Evolutionary conservation across 2,888 invertebrate species (phyloP), one percentile per base, ranked within the genome.

Genomic region (Lasiommata megera): DNA sequence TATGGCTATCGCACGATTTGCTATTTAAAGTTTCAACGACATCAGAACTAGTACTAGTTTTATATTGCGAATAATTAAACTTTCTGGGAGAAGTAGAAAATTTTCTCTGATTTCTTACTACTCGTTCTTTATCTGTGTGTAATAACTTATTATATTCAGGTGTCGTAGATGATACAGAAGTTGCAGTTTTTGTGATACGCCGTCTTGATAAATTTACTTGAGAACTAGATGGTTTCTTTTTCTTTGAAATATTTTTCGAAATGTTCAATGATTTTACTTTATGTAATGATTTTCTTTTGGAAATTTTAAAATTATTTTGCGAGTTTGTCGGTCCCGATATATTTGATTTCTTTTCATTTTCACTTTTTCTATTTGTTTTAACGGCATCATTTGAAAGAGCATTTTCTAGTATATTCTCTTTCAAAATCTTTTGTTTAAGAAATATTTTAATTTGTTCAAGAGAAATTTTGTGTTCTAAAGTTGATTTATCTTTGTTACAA

Each of bases 251-350:
- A 43, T 77, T 70, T 68, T 76, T 87, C 0, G 88, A 84, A 67
- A 89, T 82, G 69, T 89, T 88, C 37, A 88, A 69, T 1, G 85
- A 86, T 69, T 89, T 90, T 0, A 90, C 79, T 78, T 88, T 90
- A 61, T 88, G 88, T 8, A 81, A 63, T 12, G 73, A 69, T 62
- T 76, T 85, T 63, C 70, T 76, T 61, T 74, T 76, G 3, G 61
- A 56, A 11, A 64, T 28, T 58, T 72, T 75, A 14, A 63, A 40
- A 23, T 16, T 11, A 46, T 46, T 46, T 46, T 46, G 46, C 16
- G n/a, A 31, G 9, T 14, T 46, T 17, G 1, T 31, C 5, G 46
- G 46, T 16, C 29, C 29, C 1, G 60, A 23, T 14, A 11, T 31
- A 34, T 54, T 50, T 8, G 31, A 38, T 16, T 12, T 46, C 12